Evolutionary conservation across 2,888 invertebrate genomes (phyloP).

Genomic region (Lasioglossum pauxillum): DNA sequence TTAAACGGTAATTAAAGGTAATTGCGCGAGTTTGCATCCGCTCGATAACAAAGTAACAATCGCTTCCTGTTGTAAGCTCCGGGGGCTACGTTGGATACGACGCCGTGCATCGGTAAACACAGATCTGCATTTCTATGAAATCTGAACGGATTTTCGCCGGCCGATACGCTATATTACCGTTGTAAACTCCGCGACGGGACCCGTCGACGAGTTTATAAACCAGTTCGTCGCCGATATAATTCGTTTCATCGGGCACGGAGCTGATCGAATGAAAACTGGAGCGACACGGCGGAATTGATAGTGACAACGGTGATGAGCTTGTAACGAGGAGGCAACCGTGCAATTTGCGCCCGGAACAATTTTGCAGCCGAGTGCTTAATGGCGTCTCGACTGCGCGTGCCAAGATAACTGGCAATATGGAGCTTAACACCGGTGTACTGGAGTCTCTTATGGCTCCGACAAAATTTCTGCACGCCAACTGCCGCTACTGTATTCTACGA

Average conservation of each 20-base stretch:
- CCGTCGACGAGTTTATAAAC: neutral
- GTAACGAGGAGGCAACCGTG: neutral
- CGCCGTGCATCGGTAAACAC: slow-evolving; percentile 38
- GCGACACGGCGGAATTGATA: neutral
- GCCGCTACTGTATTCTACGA: neutral
- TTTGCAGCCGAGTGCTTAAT: neutral
- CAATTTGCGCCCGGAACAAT: neutral
- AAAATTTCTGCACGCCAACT: neutral
- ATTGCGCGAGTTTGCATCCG: slow-evolving; percentile 70
- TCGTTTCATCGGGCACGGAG: neutral
- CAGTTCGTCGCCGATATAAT: neutral
- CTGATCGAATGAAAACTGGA: neutral
- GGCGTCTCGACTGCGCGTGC: neutral
- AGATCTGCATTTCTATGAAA: slow-evolving; percentile 28
- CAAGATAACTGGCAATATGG: neutral
- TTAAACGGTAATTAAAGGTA: slow-evolving; percentile 74
- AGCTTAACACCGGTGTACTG: no score
- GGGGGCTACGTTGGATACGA: slow-evolving; percentile 20
- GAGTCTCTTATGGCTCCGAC: neutral
- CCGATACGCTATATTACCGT: neutral
- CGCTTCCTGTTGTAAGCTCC: slow-evolving; percentile 65
- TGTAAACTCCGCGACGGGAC: neutral
- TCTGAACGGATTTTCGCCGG: slow-evolving; percentile 10
- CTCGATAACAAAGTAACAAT: slow-evolving; percentile 70
- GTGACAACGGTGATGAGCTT: neutral